These are phyloP conservation scores for Otus scops DNA, from an alignment of 2,797 vertebrate genomes.

Conservation along the genomic window DNA sequence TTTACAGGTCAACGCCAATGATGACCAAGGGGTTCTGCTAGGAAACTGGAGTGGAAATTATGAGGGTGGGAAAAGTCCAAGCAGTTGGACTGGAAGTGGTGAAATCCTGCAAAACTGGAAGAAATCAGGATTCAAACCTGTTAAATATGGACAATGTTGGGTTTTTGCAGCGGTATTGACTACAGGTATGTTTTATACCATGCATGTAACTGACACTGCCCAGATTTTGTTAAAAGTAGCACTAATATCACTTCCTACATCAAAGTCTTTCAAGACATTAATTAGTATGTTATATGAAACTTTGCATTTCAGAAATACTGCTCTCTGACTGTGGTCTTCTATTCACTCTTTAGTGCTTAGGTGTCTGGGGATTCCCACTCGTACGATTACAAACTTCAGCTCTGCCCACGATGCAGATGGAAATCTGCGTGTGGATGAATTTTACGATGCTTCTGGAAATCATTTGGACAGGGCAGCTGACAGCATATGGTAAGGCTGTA, in stretches of 20 bases:
- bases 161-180: conserved; percentile 92
- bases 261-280: neutral
- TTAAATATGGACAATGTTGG: conserved; percentile 95
- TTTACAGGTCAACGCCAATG: conserved; percentile 87
- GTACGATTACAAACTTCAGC: conserved; percentile 88
- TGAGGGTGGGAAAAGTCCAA: conserved; percentile 79
- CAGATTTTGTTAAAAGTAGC: neutral
- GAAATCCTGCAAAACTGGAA: conserved; percentile 90
- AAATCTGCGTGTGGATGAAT: conserved; percentile 84
- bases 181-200: conserved; percentile 82
- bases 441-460: conserved; percentile 75
- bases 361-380: conserved; percentile 89
- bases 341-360: conserved; percentile 78
- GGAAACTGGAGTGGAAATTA: conserved; percentile 89
- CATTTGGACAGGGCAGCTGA: conserved; percentile 66
- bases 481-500: conserved; percentile 72
- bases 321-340: neutral
- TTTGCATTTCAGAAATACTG: neutral
- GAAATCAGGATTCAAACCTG: conserved; percentile 75
- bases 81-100: conserved; percentile 89
- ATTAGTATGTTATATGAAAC: neutral
- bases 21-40: conserved; percentile 85
- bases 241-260: neutral
- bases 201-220: neutral
- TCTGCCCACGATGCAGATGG: conserved; percentile 91